Base-by-base conservation (phyloP, 1,140 invertebrate genomes). In the Vollenhovia emeryi region DNA sequence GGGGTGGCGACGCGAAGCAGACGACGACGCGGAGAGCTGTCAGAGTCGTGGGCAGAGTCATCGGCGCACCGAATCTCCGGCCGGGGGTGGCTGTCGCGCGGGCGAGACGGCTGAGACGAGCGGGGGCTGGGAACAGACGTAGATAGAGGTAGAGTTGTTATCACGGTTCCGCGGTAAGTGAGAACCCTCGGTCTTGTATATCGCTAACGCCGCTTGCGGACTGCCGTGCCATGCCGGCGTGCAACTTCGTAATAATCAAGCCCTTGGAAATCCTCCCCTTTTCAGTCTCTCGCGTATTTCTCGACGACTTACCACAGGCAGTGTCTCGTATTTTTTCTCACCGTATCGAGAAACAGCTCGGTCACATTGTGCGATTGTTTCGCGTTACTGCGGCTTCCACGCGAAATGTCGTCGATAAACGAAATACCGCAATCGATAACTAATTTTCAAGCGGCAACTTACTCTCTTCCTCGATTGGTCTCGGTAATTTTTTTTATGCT, bases 161-260 rank as follows among this genome's bases (percentile, higher is more conserved):
- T 94, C 90, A 92, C 92, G 93, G 92, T 92, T 88, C 89, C 86
- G 86, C 85, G 90, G 90, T 92, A 93, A 94, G 88, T 93, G 91
- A 93, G 90, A 90, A 87, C 88, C 82, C 91, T 93, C 87, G 86
- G 83, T 92, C 89, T 90, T 84, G 78, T 73, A 80, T 73, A 86
- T 83, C 89, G 89, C 89, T 90, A 85, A 85, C 82, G 59, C 68
- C 87, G 86, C 36, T 30, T 36, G 52, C 89, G 68, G 73, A 76
- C 3, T 5, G 52, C n/a, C n/a, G n/a, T n/a, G n/a, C n/a, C n/a
- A n/a, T 79, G 74, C 78, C 57, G n/a, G 36, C n/a, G 84, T 85
- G 80, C 88, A 86, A 89, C 90, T 91, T 91, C 86, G 76, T 91
- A 90, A 93, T 93, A 91, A 93, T 92, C 92, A 91, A 92, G 86